A percentile compares a stretch with the other conserved stretches of the same genome.
Evolutionary conservation across 2,888 invertebrate species (phyloP).

Genomic region (Halictus quadricinctus): DNA sequence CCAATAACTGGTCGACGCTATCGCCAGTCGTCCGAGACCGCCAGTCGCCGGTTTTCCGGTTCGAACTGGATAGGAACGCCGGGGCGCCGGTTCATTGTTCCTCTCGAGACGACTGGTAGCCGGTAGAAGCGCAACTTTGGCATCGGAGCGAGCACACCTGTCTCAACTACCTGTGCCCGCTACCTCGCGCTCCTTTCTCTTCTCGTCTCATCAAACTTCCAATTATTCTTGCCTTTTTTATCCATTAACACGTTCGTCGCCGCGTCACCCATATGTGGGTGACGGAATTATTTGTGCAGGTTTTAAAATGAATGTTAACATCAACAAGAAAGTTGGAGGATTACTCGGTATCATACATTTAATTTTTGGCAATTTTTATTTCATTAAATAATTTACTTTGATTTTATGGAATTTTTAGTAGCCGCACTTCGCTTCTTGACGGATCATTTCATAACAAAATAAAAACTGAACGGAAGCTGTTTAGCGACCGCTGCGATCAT

Average conservation of each 20-base stretch:
- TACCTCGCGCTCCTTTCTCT: not conserved
- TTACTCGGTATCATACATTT: too few relatives aligned
- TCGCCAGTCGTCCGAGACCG: constrained; percentile 62
- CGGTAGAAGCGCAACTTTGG: not conserved
- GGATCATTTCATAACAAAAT: too few relatives aligned
- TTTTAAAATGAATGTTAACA: too few relatives aligned
- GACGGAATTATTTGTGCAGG: too few relatives aligned
- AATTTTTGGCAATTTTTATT: too few relatives aligned
- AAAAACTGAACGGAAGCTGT: not conserved
- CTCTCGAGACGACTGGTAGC: not conserved
- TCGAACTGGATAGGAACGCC: constrained; percentile 55
- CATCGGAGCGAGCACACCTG: not conserved
- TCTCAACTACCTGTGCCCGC: not conserved
- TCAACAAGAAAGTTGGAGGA: too few relatives aligned
- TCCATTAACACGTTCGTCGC: too few relatives aligned
- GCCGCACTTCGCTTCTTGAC: too few relatives aligned
- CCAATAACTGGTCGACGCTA: constrained; percentile 62
- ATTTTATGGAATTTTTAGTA: too few relatives aligned
- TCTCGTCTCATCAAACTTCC: not conserved
- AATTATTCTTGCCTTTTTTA: not conserved
- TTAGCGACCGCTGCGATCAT: not conserved
- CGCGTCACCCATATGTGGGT: too few relatives aligned
- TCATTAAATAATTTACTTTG: too few relatives aligned
- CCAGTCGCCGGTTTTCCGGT: constrained; percentile 73
- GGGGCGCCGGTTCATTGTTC: constrained; percentile 50